A percentile compares a stretch with the other conserved stretches of the same genome.
These are phyloP conservation scores for Pteronura brasiliensis DNA, from an alignment of 2,113 vertebrate species.

Conservation along the genomic window DNA sequence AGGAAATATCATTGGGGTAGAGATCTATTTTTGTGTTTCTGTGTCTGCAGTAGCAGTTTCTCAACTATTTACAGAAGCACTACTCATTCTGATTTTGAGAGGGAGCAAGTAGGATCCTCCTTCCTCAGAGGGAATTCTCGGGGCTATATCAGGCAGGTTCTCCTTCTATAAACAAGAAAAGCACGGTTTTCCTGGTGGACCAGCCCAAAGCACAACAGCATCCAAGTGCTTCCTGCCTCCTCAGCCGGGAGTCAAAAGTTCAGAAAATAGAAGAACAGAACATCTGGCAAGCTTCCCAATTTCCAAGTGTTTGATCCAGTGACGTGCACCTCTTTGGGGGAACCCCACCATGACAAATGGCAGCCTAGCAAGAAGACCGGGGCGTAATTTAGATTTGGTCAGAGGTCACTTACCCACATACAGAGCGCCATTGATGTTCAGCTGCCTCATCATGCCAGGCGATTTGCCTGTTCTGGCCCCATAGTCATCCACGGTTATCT, in stretches of 20 bases:
- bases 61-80: constrained; percentile 23
- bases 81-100: neutral
- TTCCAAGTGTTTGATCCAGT: constrained; percentile 40
- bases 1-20: neutral
- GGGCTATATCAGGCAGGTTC: constrained; percentile 58
- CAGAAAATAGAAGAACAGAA: constrained; percentile 34
- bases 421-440: constrained; percentile 94
- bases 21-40: neutral
- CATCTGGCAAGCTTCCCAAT: constrained; percentile 19
- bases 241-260: constrained; percentile 37
- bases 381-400: rapidly evolving
- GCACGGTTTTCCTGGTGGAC: constrained; percentile 35
- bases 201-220: constrained; percentile 15
- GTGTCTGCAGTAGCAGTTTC: neutral
- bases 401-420: constrained; percentile 89
- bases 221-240: constrained; percentile 35
- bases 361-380: neutral
- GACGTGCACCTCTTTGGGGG: rapidly evolving
- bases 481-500: constrained; percentile 95
- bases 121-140: constrained; percentile 6
- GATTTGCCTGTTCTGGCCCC: constrained; percentile 93
- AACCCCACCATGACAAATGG: neutral
- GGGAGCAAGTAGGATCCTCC: neutral
- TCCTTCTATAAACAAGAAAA: constrained; percentile 60
- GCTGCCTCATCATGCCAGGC: constrained; percentile 94